Percentiles rank a stretch among this genome's conserved stretches.
Evolutionary conservation across 2,113 vertebrate genomes (phyloP).

Genomic region (Coreoperca whiteheadi): DNA sequence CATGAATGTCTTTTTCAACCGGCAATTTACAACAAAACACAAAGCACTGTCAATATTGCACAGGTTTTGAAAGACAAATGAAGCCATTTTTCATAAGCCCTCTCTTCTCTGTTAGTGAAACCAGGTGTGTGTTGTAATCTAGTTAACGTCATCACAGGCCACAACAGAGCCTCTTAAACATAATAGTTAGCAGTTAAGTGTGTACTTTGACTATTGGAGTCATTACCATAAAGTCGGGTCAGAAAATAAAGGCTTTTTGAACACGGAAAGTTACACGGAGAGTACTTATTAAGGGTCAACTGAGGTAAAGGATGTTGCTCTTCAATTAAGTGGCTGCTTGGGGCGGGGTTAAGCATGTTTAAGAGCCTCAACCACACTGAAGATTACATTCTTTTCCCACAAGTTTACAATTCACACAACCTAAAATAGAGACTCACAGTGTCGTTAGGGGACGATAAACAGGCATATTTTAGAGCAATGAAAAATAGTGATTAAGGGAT

Average conservation of each 20-base stretch:
- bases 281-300: constrained; percentile 14
- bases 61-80: not conserved
- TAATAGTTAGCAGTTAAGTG: constrained; percentile 62
- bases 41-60: not conserved
- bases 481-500: not conserved
- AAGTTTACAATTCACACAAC: not conserved
- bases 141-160: constrained; percentile 33
- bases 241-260: constrained; percentile 29
- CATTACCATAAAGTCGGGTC: constrained; percentile 54
- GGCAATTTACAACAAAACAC: not conserved
- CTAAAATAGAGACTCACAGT: not conserved
- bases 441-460: not conserved
- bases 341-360: constrained; percentile 1
- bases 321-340: constrained; percentile 45
- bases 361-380: not conserved
- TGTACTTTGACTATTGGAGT: constrained; percentile 53
- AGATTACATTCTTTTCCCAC: not conserved
- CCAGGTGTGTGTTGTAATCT: constrained; percentile 21
- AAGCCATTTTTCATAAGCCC: constrained; percentile 5
- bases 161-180: constrained; percentile 69
- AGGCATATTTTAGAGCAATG: not conserved
- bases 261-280: constrained; percentile 44
- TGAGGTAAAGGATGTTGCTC: constrained; percentile 32
- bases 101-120: constrained; percentile 27
- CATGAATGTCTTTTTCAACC: not conserved